These are phyloP conservation scores for Leguminivora glycinivorella DNA, from an alignment of 1,140 invertebrate genomes.

Conservation along the genomic window DNA sequence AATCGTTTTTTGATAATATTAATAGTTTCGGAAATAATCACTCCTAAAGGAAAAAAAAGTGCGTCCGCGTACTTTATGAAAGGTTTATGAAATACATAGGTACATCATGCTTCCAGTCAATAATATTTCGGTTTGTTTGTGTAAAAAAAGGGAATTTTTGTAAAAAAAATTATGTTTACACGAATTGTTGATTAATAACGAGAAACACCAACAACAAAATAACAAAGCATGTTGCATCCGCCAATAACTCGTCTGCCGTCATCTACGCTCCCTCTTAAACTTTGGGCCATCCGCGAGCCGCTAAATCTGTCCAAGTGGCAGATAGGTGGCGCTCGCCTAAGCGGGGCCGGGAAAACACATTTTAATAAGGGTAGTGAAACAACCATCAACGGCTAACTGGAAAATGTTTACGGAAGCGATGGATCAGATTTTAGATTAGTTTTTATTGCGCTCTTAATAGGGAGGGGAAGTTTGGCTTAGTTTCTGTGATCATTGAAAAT, in stretches of 20 bases:
- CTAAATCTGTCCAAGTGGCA: slow-evolving; percentile 63
- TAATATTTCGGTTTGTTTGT: too few relatives aligned
- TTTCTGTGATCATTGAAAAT: background rate
- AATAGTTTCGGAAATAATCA: too few relatives aligned
- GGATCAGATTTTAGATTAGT: slow-evolving; percentile 11
- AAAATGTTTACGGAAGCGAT: slow-evolving; percentile 22
- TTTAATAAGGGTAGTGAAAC: slow-evolving; percentile 52
- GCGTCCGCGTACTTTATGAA: too few relatives aligned
- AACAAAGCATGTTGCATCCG: background rate
- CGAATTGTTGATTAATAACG: too few relatives aligned
- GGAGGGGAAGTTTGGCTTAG: background rate
- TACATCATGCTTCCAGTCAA: too few relatives aligned
- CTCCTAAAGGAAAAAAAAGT: too few relatives aligned
- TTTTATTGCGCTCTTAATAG: background rate
- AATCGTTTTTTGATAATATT: too few relatives aligned
- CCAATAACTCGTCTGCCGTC: background rate
- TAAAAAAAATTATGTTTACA: too few relatives aligned
- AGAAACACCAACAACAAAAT: too few relatives aligned
- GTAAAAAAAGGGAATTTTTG: too few relatives aligned
- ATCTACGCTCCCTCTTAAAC: background rate
- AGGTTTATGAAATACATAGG: too few relatives aligned
- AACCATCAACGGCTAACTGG: slow-evolving; percentile 30
- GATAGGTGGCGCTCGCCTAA: slow-evolving; percentile 60
- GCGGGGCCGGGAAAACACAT: slow-evolving; percentile 53
- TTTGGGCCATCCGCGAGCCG: slow-evolving; percentile 30